A percentile compares a stretch with the other conserved stretches of the same genome.
phyloP scores from a whole-genome alignment of 37 sponge, comb jelly and placozoan genomes.

The Tethya wilhelma region DNA sequence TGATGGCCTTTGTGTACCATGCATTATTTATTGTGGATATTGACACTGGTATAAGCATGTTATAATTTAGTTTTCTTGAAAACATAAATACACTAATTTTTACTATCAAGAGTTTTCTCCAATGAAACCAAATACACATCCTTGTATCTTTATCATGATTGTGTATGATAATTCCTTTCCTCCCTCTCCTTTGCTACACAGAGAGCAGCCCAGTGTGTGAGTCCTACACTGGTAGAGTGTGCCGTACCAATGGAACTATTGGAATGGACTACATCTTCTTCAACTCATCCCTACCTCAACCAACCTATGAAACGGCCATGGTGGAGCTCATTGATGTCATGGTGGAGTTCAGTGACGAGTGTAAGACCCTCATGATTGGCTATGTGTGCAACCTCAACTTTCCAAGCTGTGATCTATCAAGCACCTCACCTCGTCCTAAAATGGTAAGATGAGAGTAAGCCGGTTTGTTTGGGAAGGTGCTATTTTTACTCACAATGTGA shows the following conservation, averaged over 20 bases:
- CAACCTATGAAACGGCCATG: no score
- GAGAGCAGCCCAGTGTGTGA: background rate
- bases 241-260: constrained; percentile 25
- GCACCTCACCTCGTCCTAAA: constrained; percentile 19
- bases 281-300: no score
- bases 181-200: no score
- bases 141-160: no score
- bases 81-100: no score
- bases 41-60: no score
- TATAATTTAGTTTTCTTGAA: no score
- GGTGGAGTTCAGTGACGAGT: background rate
- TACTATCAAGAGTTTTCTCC: no score
- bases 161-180: no score
- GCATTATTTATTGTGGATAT: no score
- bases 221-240: background rate
- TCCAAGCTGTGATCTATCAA: constrained; percentile 65
- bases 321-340: background rate
- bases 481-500: background rate
- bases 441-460: background rate
- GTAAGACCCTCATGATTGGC: constrained; percentile 18
- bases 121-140: no score
- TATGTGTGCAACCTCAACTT: constrained; percentile 51
- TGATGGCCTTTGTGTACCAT: no score
- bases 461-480: background rate
- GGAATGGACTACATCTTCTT: constrained; percentile 51